A percentile compares a stretch with the other conserved stretches of the same genome.
These are phyloP conservation scores for Dromaius novaehollandiae DNA, from an alignment of 2,113 vertebrate genomes.

Conservation along the genomic window DNA sequence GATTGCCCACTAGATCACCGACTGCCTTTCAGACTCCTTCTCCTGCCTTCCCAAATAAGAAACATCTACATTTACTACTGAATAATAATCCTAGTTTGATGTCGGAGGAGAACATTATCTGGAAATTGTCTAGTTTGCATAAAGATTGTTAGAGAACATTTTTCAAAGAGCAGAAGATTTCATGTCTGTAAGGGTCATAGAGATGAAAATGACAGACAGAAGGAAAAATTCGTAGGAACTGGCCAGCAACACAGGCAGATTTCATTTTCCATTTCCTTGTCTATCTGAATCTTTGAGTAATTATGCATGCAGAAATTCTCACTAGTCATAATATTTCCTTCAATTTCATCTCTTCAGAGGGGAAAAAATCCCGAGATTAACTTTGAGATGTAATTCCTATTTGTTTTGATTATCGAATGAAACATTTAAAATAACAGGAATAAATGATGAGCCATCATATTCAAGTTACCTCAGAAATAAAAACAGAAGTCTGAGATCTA, in stretches of 20 bases:
- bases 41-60: neutral
- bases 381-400: neutral
- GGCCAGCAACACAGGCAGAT: neutral
- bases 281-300: neutral
- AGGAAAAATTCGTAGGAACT: neutral
- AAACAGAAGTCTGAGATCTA: neutral
- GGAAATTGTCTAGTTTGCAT: neutral
- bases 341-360: neutral
- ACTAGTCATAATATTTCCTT: neutral
- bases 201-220: constrained; percentile 13
- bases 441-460: neutral
- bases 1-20: neutral
- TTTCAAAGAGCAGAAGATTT: neutral
- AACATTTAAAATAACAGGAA: neutral
- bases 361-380: neutral
- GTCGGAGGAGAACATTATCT: neutral
- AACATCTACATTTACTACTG: neutral
- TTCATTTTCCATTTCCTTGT: neutral
- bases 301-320: neutral
- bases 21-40: neutral
- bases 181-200: neutral
- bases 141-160: neutral
- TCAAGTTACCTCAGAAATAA: neutral
- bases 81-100: neutral
- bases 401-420: neutral